Percentiles rank a stretch among this genome's conserved stretches.
Conservation (phyloP, 2,113 vertebrate genomes). For the Engraulis encrasicolus region DNA sequence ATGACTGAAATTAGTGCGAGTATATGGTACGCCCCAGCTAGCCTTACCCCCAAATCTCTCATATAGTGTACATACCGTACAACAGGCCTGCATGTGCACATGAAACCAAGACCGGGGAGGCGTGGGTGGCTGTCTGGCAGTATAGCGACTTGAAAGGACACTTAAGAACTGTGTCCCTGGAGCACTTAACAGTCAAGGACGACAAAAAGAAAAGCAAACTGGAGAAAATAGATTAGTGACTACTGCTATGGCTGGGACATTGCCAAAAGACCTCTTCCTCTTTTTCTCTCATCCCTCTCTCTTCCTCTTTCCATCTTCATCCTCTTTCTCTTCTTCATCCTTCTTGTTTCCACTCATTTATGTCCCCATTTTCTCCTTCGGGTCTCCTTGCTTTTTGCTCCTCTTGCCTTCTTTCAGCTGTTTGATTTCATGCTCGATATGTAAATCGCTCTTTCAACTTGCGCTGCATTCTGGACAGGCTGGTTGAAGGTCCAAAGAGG, state of each 20-base stretch:
- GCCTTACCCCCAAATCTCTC: neutral
- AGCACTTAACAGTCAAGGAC: conserved; percentile 42
- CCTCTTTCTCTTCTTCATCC: neutral
- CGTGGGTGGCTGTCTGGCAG: conserved; percentile 1
- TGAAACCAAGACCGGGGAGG: conserved; percentile 21
- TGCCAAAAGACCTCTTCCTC: conserved; percentile 41
- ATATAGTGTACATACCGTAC: no score
- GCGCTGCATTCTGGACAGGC: conserved; percentile 42
- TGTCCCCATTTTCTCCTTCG: neutral
- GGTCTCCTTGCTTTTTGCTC: neutral
- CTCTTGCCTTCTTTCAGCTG: conserved; percentile 59
- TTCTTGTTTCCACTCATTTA: neutral
- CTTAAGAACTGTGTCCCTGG: conserved; percentile 38
- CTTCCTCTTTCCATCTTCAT: neutral
- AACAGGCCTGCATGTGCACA: conserved; percentile 40
- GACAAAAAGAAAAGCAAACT: conserved; percentile 22
- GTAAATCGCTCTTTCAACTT: conserved; percentile 59
- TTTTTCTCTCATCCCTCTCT: conserved; percentile 10
- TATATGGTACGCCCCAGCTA: no score
- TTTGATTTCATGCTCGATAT: conserved; percentile 61
- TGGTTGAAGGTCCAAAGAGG: conserved; percentile 39
- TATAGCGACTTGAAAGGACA: conserved; percentile 29
- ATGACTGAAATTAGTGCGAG: no score
- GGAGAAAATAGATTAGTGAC: conserved; percentile 46
- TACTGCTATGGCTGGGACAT: conserved; percentile 17